Base-by-base conservation (phyloP, 2,888 invertebrate genomes). In the Apamea crenata region DNA sequence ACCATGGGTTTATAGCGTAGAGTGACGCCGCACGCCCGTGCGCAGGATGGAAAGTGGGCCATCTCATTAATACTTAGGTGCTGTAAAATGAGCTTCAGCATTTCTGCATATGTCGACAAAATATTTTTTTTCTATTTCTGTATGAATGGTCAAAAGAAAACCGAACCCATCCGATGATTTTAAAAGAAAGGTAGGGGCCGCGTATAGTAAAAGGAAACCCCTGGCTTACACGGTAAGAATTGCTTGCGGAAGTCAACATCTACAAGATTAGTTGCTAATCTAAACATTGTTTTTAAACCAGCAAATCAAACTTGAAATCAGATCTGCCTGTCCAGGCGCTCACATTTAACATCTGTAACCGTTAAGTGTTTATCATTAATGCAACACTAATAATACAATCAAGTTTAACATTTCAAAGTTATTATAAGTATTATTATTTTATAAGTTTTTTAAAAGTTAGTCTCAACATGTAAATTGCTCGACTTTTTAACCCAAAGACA, bases 401-500 rank as follows among this genome's bases (percentile, higher is more conserved):
- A 61, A 44, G 40, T 59, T 40, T 18, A 59, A 63, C 14, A 50
- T 56, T 63, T 72, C 53, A 67, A 78, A 65, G 65, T 70, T 77
- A 81, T 56, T 77, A 14, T 47, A 74, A 86, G 76, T 86, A 86
- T 85, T 84, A 86, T 83, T 85, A 79, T 69, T 74, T 83, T 8
- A 63, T 86, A 86, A 73, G 67, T 81, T 82, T 18, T 50, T 29
- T 36, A 40, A 56, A 70, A 4, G 25, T 71, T 71, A 72, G 59
- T 65, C 63, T 82, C 32, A 63, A 73, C 16, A 61, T 53, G 10
- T n/a, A 59, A 21, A 61, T 21, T 47, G 16, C 65, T 78, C 63
- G 67, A 80, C 59, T 83, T 56, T 70, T 77, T 36, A 66, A 76
- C 32, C 87, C 87, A 88, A 88, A 88, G 85, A 88, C 84, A 86